Evolutionary conservation across 2,113 vertebrate species (phyloP).

Genomic region (Clinocottus analis): DNA sequence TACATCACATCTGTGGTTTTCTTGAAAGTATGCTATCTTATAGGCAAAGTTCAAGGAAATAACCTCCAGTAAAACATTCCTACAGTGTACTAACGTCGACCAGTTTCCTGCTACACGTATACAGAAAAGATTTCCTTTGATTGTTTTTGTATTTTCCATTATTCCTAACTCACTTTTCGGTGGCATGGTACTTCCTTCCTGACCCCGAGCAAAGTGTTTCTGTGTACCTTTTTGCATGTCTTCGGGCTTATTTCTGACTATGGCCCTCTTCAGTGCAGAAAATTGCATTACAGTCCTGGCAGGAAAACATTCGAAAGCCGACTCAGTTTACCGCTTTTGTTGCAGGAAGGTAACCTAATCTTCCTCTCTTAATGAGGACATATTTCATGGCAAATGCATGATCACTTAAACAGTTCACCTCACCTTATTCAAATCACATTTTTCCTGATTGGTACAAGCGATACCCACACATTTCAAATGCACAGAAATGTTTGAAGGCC

Average conservation of each 20-base stretch:
- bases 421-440: slow-evolving; percentile 80
- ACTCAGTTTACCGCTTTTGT: slow-evolving; percentile 72
- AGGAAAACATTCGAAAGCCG: slow-evolving; percentile 58
- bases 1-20: slow-evolving; percentile 32
- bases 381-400: slow-evolving; percentile 84
- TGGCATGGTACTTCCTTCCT: slow-evolving; percentile 71
- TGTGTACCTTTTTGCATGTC: slow-evolving; percentile 58
- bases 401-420: slow-evolving; percentile 82
- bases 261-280: slow-evolving; percentile 70
- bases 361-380: slow-evolving; percentile 76
- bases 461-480: slow-evolving; percentile 64
- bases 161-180: slow-evolving; percentile 68
- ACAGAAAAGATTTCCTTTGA: slow-evolving; percentile 48
- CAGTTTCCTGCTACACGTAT: slow-evolving; percentile 54
- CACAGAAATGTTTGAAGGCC: slow-evolving; percentile 60
- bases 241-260: slow-evolving; percentile 69
- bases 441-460: slow-evolving; percentile 67
- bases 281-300: slow-evolving; percentile 75
- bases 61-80: neutral
- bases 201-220: slow-evolving; percentile 60
- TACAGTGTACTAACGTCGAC: slow-evolving; percentile 22
- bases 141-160: slow-evolving; percentile 65
- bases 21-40: neutral
- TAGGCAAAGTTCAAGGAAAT: slow-evolving; percentile 9
- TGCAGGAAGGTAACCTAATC: slow-evolving; percentile 73